Evolutionary conservation across 2,888 invertebrate genomes (phyloP).

Genomic region (Plebejus argus): DNA sequence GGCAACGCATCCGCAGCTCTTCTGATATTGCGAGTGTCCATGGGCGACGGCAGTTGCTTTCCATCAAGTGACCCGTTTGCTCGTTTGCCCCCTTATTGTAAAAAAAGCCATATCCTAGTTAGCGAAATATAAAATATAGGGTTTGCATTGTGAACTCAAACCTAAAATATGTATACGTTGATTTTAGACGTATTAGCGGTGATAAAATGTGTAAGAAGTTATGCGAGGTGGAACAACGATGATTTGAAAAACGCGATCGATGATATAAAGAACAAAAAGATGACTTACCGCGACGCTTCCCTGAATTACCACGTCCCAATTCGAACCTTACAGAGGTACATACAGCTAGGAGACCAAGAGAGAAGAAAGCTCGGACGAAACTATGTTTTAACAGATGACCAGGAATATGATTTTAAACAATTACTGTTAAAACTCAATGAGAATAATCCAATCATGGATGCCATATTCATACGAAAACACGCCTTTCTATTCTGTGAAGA

Average conservation of each 20-base stretch:
- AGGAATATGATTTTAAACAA: neutral
- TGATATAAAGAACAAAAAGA: neutral
- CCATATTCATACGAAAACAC: neutral
- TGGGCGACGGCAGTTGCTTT: too few species aligned
- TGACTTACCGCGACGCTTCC: neutral
- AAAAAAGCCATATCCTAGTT: too few species aligned
- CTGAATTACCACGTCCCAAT: neutral
- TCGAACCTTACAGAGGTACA: neutral
- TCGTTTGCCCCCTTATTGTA: too few species aligned
- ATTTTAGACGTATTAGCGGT: neutral
- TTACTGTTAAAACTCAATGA: constrained; percentile 3
- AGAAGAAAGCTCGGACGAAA: neutral
- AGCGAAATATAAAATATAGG: neutral
- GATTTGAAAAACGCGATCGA: neutral
- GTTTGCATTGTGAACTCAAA: neutral
- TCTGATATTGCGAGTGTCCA: too few species aligned
- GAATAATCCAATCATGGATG: neutral
- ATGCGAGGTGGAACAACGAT: neutral
- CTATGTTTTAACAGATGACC: neutral
- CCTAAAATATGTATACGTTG: neutral
- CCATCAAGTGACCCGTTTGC: too few species aligned
- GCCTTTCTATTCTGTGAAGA: neutral
- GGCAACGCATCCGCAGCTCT: too few species aligned
- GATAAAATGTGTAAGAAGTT: neutral
- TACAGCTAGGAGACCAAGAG: neutral